Conservation (phyloP, 2,113 vertebrate genomes). For the Salvelinus alpinus region DNA sequence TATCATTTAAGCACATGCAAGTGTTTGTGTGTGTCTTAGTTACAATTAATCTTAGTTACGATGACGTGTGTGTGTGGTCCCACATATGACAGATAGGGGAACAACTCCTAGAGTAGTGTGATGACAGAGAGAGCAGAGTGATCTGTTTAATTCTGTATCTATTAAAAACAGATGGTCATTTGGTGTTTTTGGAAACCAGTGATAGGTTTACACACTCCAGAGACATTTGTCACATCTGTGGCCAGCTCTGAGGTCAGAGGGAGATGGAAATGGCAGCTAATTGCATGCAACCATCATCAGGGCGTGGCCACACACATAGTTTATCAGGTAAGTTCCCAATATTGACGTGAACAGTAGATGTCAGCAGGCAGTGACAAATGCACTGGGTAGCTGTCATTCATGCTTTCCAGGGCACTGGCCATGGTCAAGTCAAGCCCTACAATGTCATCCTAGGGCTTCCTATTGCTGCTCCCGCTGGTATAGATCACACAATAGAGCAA, state of each 20-base stretch:
- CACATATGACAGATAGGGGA: not conserved
- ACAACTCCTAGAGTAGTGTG: no score
- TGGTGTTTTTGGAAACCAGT: conserved; percentile 17
- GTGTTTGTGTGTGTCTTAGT: no score
- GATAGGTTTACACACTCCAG: not conserved
- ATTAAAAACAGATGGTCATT: conserved; percentile 12
- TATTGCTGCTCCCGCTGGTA: not conserved
- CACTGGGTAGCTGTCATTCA: not conserved
- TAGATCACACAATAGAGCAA: no score
- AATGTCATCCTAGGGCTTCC: not conserved
- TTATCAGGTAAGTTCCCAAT: not conserved
- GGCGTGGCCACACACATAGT: conserved; percentile 30
- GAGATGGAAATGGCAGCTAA: conserved; percentile 4
- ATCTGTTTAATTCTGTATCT: not conserved
- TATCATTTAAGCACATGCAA: no score
- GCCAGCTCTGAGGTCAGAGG: conserved; percentile 38
- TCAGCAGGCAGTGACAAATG: not conserved
- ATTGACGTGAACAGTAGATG: not conserved
- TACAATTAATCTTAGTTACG: not conserved
- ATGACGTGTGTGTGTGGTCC: conserved; percentile 18
- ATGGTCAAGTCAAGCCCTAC: not conserved
- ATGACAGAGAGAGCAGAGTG: no score
- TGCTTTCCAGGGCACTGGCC: not conserved
- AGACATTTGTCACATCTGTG: conserved; percentile 9
- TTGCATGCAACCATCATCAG: conserved; percentile 21